Conservation (phyloP, 2,797 vertebrate genomes). For the Centropyge bicolor region DNA sequence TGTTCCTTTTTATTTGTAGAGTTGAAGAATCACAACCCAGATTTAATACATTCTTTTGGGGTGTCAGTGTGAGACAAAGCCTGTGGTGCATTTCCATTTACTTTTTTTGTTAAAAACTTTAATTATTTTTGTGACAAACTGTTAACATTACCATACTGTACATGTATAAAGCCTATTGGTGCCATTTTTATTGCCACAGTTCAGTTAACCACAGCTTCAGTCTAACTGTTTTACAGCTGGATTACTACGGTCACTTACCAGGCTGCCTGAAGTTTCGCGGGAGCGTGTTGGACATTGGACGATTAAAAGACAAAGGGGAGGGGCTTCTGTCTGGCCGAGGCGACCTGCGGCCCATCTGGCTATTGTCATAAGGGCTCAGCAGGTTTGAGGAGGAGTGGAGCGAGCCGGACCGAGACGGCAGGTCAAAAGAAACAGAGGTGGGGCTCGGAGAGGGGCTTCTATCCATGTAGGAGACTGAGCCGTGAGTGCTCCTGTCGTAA, state of each 20-base stretch:
- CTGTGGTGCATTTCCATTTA: neutral
- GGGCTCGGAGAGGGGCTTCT: constrained; percentile 60
- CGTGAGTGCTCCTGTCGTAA: constrained; percentile 61
- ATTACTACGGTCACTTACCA: constrained; percentile 65
- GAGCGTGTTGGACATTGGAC: constrained; percentile 66
- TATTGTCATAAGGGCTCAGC: constrained; percentile 59
- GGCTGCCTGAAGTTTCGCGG: constrained; percentile 71
- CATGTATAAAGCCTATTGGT: neutral
- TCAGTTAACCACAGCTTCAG: neutral
- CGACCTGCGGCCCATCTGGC: constrained; percentile 66
- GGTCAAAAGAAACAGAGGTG: constrained; percentile 57
- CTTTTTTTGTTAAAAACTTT: neutral
- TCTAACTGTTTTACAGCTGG: neutral
- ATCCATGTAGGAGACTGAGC: constrained; percentile 60
- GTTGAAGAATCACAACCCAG: neutral
- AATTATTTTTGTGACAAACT: neutral
- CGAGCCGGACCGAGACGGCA: neutral
- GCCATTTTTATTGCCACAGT: neutral
- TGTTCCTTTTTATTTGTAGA: neutral
- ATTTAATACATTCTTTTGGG: neutral
- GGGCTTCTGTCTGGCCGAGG: constrained; percentile 71
- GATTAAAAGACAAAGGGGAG: constrained; percentile 64
- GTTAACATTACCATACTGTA: neutral
- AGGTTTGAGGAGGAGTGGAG: constrained; percentile 24
- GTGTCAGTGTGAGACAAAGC: neutral